These are phyloP conservation scores for Alouatta palliata DNA, from an alignment of 2,113 vertebrate genomes.

Conservation along the genomic window DNA sequence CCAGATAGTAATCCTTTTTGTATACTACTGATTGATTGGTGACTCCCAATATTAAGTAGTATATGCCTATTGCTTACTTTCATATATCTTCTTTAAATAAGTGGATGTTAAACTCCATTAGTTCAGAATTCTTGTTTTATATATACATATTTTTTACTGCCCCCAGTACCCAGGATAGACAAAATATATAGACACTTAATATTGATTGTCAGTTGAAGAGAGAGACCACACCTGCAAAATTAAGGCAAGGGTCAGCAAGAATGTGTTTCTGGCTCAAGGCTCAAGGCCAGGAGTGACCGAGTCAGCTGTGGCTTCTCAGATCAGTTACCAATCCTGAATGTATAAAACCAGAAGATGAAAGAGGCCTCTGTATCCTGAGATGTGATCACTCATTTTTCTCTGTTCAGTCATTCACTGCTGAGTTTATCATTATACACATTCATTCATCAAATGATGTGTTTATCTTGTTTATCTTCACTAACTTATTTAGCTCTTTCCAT, in stretches of 20 bases:
- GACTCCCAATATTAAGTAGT: neutral
- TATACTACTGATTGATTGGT: neutral
- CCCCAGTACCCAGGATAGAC: neutral
- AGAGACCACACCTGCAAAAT: neutral
- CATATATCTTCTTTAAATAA: neutral
- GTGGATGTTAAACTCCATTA: neutral
- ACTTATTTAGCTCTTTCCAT: neutral
- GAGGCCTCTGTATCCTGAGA: neutral
- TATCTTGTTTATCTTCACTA: conserved; percentile 35
- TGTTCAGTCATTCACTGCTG: neutral
- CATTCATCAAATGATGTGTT: neutral
- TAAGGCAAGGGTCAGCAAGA: neutral
- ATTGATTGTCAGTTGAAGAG: neutral
- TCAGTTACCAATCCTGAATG: neutral
- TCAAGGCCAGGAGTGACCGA: neutral
- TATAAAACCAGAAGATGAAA: neutral
- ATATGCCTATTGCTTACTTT: neutral
- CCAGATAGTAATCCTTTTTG: neutral
- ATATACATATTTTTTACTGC: neutral
- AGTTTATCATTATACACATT: neutral
- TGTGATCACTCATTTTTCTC: neutral
- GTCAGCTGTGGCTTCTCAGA: neutral
- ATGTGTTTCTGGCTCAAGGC: neutral
- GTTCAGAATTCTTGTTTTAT: neutral
- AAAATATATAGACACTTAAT: neutral